Evolutionary conservation across 2,797 vertebrate species (phyloP), one percentile per base, ranked within the genome.

Genomic region (Girardinus metallicus): DNA sequence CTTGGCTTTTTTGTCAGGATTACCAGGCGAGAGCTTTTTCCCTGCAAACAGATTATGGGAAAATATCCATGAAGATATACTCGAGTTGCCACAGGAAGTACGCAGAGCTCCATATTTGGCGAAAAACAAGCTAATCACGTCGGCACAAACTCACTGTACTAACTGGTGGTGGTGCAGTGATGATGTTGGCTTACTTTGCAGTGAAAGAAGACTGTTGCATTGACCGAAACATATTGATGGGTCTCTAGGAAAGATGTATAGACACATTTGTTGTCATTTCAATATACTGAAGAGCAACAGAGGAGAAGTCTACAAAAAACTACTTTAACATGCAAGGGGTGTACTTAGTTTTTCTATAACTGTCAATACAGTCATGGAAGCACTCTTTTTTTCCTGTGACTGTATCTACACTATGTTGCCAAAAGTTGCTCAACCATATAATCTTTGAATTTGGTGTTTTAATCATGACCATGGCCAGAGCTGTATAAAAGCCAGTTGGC

Each of bases 331-430:
- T 13, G 18, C n/a, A 29, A 29, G 41, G 41, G 68, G 68, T 71
- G 68, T 15, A 46, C 68, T 71, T 46, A 44, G 43, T 71, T 71
- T 71, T 71, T 71, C 68, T 46, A 70, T 43, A n/a, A 7, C 26
- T 71, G 23, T 46, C 68, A 46, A 29, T 29, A 4, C 68, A 29
- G 68, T 71, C 68, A 71, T 71, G 41, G 26, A 29, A 29, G 29
- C 57, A 31, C 11, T 43, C 68, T 46, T 41, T 46, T 71, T 44
- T 46, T 71, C 13, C 43, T 43, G 16, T 71, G 43, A 71, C 26
- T 71, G 68, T 46, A 46, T 71, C 2, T 44, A 71, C 68, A 44
- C 41, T 71, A 44, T 71, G 68, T 71, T 71, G 68, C 68, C 43
- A 44, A 71, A 71, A 71, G 13, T 71, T 46, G 68, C 26, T 46